A percentile compares a stretch with the other conserved stretches of the same genome.
Conservation (phyloP, 1,140 invertebrate genomes). For the Neodiprion pinetum region DNA sequence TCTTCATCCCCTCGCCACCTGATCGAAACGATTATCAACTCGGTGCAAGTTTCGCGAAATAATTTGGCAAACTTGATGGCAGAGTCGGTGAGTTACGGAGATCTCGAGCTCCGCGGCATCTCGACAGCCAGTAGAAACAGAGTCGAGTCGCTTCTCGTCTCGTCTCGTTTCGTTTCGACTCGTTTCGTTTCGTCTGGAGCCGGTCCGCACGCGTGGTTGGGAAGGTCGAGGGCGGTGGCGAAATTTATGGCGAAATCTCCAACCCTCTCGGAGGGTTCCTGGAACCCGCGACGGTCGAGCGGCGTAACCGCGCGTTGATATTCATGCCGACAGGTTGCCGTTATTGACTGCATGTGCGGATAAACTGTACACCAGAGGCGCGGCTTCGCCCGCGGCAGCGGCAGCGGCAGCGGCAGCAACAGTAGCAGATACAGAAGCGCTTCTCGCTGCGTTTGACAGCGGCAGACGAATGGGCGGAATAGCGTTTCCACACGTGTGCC, state of each 20-base stretch:
- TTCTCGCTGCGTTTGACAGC: background rate
- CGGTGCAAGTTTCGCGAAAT: too few species aligned
- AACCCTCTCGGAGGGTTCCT: background rate
- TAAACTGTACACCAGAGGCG: constrained; percentile 39
- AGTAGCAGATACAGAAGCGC: background rate
- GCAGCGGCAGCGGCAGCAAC: constrained; percentile 22
- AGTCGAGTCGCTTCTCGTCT: too few species aligned
- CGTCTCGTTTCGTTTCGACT: too few species aligned
- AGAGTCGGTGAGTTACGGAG: too few species aligned
- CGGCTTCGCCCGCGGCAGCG: constrained; percentile 18
- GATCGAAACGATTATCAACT: too few species aligned
- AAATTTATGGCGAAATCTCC: background rate
- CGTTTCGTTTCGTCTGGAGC: background rate
- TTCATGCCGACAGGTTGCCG: constrained; percentile 54
- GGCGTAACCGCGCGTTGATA: constrained; percentile 41
- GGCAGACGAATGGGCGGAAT: background rate
- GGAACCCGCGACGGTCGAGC: background rate
- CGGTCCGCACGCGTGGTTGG: background rate
- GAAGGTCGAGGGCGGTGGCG: background rate
- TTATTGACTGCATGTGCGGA: constrained; percentile 50
- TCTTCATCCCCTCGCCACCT: too few species aligned
- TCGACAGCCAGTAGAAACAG: too few species aligned
- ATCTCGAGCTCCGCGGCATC: too few species aligned
- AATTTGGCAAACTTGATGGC: too few species aligned
- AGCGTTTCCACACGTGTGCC: background rate